These are phyloP conservation scores for Eupithecia subumbrata DNA, from an alignment of 2,888 invertebrate genomes.

Conservation along the genomic window DNA sequence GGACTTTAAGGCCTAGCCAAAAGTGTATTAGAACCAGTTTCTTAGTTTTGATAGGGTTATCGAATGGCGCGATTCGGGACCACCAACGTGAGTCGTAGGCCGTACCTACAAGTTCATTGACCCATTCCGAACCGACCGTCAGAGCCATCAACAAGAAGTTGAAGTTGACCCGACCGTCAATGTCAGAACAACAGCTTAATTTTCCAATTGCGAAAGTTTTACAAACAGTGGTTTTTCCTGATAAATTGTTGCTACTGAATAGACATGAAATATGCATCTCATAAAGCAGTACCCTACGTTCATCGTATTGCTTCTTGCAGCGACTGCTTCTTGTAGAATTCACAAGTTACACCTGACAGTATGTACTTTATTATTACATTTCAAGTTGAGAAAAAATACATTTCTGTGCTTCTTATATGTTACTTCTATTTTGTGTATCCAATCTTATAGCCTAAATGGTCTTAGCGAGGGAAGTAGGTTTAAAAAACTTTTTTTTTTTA, in stretches of 20 bases:
- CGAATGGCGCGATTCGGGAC: too few relatives aligned
- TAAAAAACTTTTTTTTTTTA: background rate
- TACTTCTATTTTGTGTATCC: background rate
- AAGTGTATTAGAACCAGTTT: too few relatives aligned
- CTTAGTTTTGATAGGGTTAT: too few relatives aligned
- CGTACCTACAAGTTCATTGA: too few relatives aligned
- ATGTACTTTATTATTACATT: constrained; percentile 40
- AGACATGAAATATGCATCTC: constrained; percentile 69
- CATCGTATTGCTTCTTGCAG: constrained; percentile 52
- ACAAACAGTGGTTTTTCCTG: background rate
- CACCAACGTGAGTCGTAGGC: too few relatives aligned
- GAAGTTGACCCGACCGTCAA: too few relatives aligned
- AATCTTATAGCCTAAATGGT: background rate
- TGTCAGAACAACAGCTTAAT: too few relatives aligned
- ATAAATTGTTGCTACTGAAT: background rate
- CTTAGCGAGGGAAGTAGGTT: background rate
- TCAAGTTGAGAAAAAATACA: background rate
- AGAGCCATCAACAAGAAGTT: too few relatives aligned
- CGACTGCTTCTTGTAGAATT: constrained; percentile 68
- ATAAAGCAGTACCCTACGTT: constrained; percentile 53
- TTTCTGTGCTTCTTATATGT: background rate
- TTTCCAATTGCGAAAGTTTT: background rate
- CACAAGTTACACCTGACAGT: constrained; percentile 74
- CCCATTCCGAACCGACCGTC: too few relatives aligned
- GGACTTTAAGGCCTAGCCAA: too few relatives aligned